Percentiles rank a stretch among this genome's conserved stretches.
Evolutionary conservation across 2,113 vertebrate species (phyloP).

Genomic region (Cyprinodon tularosa): DNA sequence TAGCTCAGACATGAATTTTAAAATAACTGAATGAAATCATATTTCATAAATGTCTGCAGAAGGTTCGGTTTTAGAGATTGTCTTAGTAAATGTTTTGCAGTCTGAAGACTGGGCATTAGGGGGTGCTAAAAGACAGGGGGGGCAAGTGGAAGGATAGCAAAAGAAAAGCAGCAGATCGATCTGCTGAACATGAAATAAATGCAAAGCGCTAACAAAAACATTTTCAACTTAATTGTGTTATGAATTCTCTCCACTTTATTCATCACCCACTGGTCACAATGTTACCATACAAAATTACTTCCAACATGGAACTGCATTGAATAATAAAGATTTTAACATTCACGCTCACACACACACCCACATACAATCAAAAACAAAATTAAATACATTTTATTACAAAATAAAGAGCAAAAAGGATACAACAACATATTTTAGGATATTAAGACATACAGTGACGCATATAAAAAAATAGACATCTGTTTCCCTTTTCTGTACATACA

Average conservation of each 20-base stretch:
- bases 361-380: constrained; percentile 68
- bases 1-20: constrained; percentile 31
- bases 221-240: constrained; percentile 26
- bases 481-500: constrained; percentile 87
- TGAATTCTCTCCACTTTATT: constrained; percentile 71
- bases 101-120: constrained; percentile 64
- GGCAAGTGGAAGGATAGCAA: constrained; percentile 17
- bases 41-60: background rate
- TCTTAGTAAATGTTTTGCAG: constrained; percentile 41
- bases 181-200: background rate
- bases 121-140: constrained; percentile 71
- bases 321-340: constrained; percentile 38
- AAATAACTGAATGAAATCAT: constrained; percentile 22
- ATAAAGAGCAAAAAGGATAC: constrained; percentile 46
- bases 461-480: constrained; percentile 98
- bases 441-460: constrained; percentile 87
- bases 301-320: constrained; percentile 70
- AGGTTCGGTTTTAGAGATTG: background rate
- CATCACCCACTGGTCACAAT: constrained; percentile 67
- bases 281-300: constrained; percentile 70
- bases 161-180: background rate
- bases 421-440: constrained; percentile 65
- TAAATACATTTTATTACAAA: constrained; percentile 75
- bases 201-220: background rate
- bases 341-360: constrained; percentile 30